Percentiles rank a stretch among this genome's conserved stretches.
Conservation (phyloP, 2,888 invertebrate species). For the Spialia ferax region DNA sequence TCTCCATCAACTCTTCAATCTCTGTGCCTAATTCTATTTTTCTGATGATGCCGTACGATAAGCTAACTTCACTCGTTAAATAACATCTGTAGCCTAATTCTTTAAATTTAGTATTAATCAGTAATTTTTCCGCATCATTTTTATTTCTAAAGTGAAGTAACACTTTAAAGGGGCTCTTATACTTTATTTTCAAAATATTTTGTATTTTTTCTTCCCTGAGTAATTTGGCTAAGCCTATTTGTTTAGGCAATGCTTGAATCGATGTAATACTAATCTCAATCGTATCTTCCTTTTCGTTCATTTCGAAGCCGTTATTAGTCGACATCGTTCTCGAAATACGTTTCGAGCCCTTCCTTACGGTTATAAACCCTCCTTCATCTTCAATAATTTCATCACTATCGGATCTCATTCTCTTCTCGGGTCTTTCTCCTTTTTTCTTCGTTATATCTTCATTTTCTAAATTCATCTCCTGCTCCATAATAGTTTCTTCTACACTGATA, state of each 20-base stretch:
- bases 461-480: too few relatives aligned
- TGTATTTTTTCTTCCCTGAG: neutral
- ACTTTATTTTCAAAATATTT: neutral
- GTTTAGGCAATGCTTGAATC: neutral
- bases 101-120: neutral
- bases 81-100: neutral
- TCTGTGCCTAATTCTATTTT: too few relatives aligned
- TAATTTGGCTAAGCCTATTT: neutral
- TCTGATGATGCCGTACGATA: too few relatives aligned
- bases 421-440: too few relatives aligned
- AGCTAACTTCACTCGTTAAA: too few relatives aligned
- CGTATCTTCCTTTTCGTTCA: too few relatives aligned
- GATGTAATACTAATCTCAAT: neutral
- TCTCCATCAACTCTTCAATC: neutral
- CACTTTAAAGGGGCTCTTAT: neutral
- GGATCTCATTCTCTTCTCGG: too few relatives aligned
- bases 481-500: too few relatives aligned
- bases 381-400: too few relatives aligned
- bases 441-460: too few relatives aligned
- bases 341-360: neutral
- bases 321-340: neutral
- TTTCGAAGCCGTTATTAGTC: too few relatives aligned
- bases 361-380: neutral
- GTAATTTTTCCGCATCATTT: neutral
- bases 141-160: neutral